Base-by-base conservation (phyloP, 2,888 invertebrate species). In the Drosophila melanosoma region DNA sequence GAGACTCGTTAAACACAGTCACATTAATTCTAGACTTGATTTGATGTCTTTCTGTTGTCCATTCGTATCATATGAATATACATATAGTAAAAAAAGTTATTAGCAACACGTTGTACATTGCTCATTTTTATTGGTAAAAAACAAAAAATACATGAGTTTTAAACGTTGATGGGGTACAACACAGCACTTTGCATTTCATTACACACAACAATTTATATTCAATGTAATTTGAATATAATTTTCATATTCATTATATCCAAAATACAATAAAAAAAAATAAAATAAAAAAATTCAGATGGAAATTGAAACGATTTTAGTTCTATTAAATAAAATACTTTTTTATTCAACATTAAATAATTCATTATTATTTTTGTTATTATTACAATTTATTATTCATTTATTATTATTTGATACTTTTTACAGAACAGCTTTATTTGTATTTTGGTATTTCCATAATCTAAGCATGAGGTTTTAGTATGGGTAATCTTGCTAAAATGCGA, bases 121-220 rank as follows among this genome's bases (percentile, higher is more conserved):
- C 71, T 32, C 40, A 66, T 45, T 52, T 69, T 79, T 76, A 75
- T 65, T 69, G 57, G 40, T 64, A 64, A 71, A 58, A 11, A 17
- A 48, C 40, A 58, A 45, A 62, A 52, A 56, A 70, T 63, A 17
- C 49, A 69, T 69, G 62, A 63, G 60, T 49, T 58, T 64, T 45
- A 67, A 79, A 57, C 49, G 67, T 40, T 56, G 67, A 42, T 67
- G 68, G 61, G 38, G 68, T 68, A 67, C 33, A 64, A 67, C 33
- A 64, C 49, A 71, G 65, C 81, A 69, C 66, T 81, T 79, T 80
- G 81, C 78, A 76, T 79, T 80, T 80, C 60, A 80, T 78, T 78
- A 72, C n/a, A 59, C 26, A 58, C 63, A 63, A 26, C 23, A 38
- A 2, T 29, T 20, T 64, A 33, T 32, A 6, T 26, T 32, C 32